Base-by-base conservation (phyloP, 1,140 invertebrate species). In the Liolophura sinensis region DNA sequence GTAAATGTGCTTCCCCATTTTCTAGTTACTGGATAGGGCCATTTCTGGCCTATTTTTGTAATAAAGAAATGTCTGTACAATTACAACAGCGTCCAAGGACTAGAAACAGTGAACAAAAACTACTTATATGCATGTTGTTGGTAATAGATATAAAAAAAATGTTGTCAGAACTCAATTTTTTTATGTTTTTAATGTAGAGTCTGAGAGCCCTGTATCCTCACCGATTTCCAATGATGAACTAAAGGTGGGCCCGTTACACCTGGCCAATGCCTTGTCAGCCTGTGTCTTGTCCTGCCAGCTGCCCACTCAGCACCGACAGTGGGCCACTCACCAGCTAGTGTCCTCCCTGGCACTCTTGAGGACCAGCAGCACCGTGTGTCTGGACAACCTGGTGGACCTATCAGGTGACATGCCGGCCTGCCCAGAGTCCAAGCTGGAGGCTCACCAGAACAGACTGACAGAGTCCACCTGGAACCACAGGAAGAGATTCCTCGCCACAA, bases 201-300 rank as follows among this genome's bases (percentile, higher is more conserved):
- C n/a, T 20, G 18, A 22, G 18, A 24, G 16, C 18, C 18, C 57
- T 20, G n/a, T 58, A 18, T 31, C 27, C 57, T 18, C 18, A 9
- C 31, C 31, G 31, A 40, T 3, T 40, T 9, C 31, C 31, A 40
- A 40, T 40, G 62, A 67, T 20, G 60, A 62, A 6, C 68, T 47
- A n/a, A 73, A 79, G 74, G 71, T 81, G 18, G 80, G 79, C 60
- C 85, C 87, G 6, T 75, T 89, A 31, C 85, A 87, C 61, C 77
- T 90, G 15, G 85, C 88, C n/a, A 88, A 90, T 80, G 88, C 89
- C n/a, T 78, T 90, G 14, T 85, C 89, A 48, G 88, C 88, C 5
- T 90, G 88, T 79, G 82, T 89, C 18, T 76, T 90, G 25, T 89
- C 89, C 7, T 83, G 84, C 14, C 78, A 85, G 54, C 75, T 89